Evolutionary conservation across 1,140 invertebrate species (phyloP), one percentile per base, ranked within the genome.

Genomic region (Diploscapter pachys): DNA sequence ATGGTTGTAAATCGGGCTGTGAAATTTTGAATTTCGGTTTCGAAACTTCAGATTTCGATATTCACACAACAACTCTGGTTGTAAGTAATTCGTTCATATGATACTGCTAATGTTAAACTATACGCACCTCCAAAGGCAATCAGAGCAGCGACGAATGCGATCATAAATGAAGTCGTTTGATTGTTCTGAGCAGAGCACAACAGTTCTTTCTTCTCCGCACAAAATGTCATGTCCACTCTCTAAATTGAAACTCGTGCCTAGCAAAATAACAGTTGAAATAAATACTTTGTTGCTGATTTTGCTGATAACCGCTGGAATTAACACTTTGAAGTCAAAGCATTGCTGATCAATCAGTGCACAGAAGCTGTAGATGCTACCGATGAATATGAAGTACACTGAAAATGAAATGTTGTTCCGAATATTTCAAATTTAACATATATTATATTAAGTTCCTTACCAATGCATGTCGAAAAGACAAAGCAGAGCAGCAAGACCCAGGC

Each of bases 311-410:
- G 71, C 71, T 4, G 71, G 71, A 11, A 72, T 64, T 4, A 72
- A 63, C 51, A 72, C 71, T 53, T 72, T 72, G 71, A 72, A 72
- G 71, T 72, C 71, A 63, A 72, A 72, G 50, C 71, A 72, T 51
- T 72, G 71, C 8, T 5, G 5, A 53, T 72, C 62, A n/a, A 72
- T 13, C 11, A 72, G 71, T 8, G 71, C 71, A 67, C 71, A 72
- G 71, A 72, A 72, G 63, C 61, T 64, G 61, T 72, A 72, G 13
- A 72, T 72, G 61, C 71, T 63, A 9, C 71, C 61, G 51, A 72
- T 72, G 62, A 72, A 72, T 13, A 72, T 31, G 48, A 72, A 69
- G 52, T 72, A 72, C 8, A 72, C 61, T 52, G 63, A 65, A 65
- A 59, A 59, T 59, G 9, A 59, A 11, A 11, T 11, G 9, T 59